Conservation (phyloP, 2,113 vertebrate species). For the Cololabis saira region DNA sequence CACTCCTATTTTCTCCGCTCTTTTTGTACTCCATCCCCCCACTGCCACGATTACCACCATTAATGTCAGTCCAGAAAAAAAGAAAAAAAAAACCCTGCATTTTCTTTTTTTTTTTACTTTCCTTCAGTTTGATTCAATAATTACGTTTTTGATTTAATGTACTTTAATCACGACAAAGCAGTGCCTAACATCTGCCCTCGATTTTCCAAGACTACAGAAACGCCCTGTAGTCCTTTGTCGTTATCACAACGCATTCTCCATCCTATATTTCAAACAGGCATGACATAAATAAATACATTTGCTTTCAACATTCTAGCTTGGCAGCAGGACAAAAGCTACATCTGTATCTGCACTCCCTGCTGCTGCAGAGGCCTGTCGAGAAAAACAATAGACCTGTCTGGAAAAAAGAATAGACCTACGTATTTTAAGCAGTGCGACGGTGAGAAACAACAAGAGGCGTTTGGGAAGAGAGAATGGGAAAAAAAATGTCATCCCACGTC, state of each 20-base stretch:
- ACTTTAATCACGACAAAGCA: background rate
- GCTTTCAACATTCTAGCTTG: background rate
- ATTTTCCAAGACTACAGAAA: conserved; percentile 6
- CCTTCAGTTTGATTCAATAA: background rate
- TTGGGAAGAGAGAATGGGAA: background rate
- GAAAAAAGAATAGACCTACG: too few species aligned
- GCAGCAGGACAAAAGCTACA: conserved; percentile 4
- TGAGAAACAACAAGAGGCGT: background rate
- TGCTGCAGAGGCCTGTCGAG: conserved; percentile 9
- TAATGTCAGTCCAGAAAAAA: conserved; percentile 4
- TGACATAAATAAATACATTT: conserved; percentile 4
- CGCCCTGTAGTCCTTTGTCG: background rate
- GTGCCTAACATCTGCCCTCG: conserved; percentile 23
- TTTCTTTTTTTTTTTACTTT: background rate
- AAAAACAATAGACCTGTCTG: too few species aligned
- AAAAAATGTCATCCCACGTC: conserved; percentile 44
- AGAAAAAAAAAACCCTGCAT: too few species aligned
- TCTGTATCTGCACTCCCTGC: conserved; percentile 2
- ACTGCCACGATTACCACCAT: conserved; percentile 61
- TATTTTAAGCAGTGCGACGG: conserved; percentile 5
- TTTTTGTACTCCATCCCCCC: conserved; percentile 52
- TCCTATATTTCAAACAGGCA: background rate
- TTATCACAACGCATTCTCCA: background rate
- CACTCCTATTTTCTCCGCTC: conserved; percentile 64
- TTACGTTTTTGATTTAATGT: too few species aligned